These are phyloP conservation scores for Anthopleura sola DNA, from an alignment of 64 coral and sea anemone genomes.

Conservation along the genomic window DNA sequence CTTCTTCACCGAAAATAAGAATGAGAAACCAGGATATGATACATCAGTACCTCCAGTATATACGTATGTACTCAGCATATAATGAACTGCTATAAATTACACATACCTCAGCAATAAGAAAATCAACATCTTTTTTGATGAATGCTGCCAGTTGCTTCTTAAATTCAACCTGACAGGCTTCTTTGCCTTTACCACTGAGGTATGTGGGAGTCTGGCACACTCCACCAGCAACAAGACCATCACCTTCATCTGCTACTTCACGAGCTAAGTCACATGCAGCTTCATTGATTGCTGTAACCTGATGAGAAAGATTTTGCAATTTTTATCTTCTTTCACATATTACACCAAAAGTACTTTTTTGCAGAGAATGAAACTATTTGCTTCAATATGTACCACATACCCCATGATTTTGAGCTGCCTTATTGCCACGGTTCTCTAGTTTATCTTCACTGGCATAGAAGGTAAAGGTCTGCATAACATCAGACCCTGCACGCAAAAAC, in stretches of 20 bases:
- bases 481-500: conserved; percentile 82
- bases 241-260: conserved; percentile 84
- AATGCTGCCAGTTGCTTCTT: conserved; percentile 87
- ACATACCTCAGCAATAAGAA: conserved; percentile 90
- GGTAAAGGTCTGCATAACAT: conserved; percentile 92
- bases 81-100: neutral
- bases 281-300: conserved; percentile 63
- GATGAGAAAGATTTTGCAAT: neutral
- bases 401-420: conserved; percentile 52
- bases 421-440: conserved; percentile 78
- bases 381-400: conserved; percentile 34
- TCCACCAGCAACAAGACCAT: conserved; percentile 82
- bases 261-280: conserved; percentile 91
- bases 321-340: no score
- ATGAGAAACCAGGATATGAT: no score
- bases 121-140: conserved; percentile 88
- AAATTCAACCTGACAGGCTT: conserved; percentile 79
- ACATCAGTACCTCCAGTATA: no score
- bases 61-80: no score
- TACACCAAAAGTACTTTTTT: no score
- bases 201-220: conserved; percentile 94
- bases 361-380: no score
- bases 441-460: conserved; percentile 99
- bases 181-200: conserved; percentile 83
- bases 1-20: no score